Conservation (phyloP, 2,888 invertebrate genomes). For the Xestoiulus laeticollis region DNA sequence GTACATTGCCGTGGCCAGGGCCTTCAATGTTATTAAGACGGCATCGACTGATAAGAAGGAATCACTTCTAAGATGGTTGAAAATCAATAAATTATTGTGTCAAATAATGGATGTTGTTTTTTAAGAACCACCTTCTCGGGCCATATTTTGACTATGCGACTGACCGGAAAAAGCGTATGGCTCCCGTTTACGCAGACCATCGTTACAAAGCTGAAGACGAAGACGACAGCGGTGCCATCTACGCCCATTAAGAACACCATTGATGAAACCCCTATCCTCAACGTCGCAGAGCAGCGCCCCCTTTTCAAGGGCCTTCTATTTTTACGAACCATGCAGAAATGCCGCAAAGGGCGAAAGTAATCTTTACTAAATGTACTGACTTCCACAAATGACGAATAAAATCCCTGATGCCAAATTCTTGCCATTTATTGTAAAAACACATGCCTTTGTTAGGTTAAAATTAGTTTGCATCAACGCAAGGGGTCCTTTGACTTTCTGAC, state of each 20-base stretch:
- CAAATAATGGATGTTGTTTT: too few relatives aligned
- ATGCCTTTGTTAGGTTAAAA: not conserved
- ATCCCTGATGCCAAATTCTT: not conserved
- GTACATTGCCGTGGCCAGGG: too few relatives aligned
- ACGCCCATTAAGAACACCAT: not conserved
- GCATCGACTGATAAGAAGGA: too few relatives aligned
- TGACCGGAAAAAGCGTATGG: conserved; percentile 45
- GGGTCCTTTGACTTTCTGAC: not conserved
- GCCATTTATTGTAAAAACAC: not conserved
- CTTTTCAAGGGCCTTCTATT: not conserved
- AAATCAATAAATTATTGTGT: too few relatives aligned
- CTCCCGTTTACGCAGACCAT: not conserved
- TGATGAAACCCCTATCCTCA: not conserved
- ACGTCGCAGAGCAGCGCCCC: not conserved
- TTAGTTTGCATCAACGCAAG: not conserved
- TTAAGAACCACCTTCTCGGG: not conserved
- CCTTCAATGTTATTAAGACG: too few relatives aligned
- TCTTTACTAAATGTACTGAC: not conserved
- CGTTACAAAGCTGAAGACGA: not conserved
- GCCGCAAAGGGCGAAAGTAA: not conserved
- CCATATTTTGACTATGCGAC: not conserved
- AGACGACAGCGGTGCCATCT: not conserved
- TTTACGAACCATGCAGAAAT: not conserved
- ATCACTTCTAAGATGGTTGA: too few relatives aligned
- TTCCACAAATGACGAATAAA: not conserved